Conservation (phyloP, 2,888 invertebrate species). For the Tenthredo mesomela region DNA sequence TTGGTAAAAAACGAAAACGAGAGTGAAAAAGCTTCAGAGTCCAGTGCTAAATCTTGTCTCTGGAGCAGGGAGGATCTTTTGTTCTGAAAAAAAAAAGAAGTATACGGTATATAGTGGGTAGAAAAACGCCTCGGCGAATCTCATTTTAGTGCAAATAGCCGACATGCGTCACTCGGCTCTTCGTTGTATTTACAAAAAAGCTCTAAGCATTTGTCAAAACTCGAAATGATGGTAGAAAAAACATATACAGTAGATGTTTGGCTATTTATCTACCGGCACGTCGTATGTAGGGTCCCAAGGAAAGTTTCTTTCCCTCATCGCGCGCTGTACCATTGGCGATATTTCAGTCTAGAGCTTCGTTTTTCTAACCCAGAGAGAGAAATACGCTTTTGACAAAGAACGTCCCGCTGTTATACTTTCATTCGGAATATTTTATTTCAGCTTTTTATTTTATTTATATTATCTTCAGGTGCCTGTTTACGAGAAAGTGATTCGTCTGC, state of each 20-base stretch:
- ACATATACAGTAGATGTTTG: conserved; percentile 47
- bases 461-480: conserved; percentile 21
- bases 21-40: background rate
- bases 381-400: conserved; percentile 46
- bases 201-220: conserved; percentile 55
- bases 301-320: conserved; percentile 23
- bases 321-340: conserved; percentile 16
- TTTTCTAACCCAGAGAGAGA: conserved; percentile 39
- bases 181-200: conserved; percentile 64
- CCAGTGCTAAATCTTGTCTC: background rate
- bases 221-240: conserved; percentile 53
- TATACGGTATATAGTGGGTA: conserved; percentile 23
- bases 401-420: conserved; percentile 40
- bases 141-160: conserved; percentile 66
- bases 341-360: conserved; percentile 48
- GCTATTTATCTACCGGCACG: conserved; percentile 52
- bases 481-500: conserved; percentile 25
- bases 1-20: background rate
- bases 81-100: conserved; percentile 31
- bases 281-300: conserved; percentile 19
- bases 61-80: conserved; percentile 34
- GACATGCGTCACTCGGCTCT: conserved; percentile 65
- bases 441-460: background rate
- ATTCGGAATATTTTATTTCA: conserved; percentile 22
- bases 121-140: conserved; percentile 44